Evolutionary conservation across 2,888 invertebrate genomes (phyloP), one percentile per base, ranked within the genome.

Genomic region (Alloscopus bannaensis): DNA sequence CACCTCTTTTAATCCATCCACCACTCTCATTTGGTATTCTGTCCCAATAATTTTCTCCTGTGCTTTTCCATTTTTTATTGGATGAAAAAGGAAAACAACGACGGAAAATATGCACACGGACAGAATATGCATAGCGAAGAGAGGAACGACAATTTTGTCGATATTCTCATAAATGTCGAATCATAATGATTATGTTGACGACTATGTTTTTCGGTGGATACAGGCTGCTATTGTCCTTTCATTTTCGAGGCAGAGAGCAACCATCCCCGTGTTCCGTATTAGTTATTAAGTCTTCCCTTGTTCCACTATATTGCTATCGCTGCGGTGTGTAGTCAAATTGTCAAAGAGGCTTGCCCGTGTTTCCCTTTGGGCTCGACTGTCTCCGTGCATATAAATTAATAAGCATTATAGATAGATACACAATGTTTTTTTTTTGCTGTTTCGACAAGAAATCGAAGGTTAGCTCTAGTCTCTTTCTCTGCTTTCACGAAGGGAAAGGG

Each of bases 11-110:
- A n/a, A n/a, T n/a, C n/a, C n/a, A n/a, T n/a, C n/a, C n/a, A n/a
- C n/a, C n/a, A n/a, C n/a, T 45, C 62, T 60, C 26, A 62, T 71
- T 60, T 40, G 1, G 60, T 70, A 70, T 70, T 70, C 70, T 31
- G 42, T 45, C 26, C 22, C 55, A 47, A 64, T 64, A 72, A 52
- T 62, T 45, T 26, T 50, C 45, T 50, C 29, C 11, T 28, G 13
- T 40, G n/a, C 20, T 59, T 70, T 59, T 31, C 45, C 45, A 24
- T 47, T 59, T 59, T 47, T 47, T 47, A 47, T 6, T 47, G 11
- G 47, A 47, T 47, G 29, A 28, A 57, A 57, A 4, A 3, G 16
- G 6, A 47, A 47, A 3, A n/a, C n/a, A n/a, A n/a, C n/a, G 36
- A 13, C 8, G 13, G 6, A 36, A 36, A 36, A 36, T 36, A 13